Percentiles rank a stretch among this genome's conserved stretches.
These are phyloP conservation scores for Daphoenositta chrysoptera DNA, from an alignment of 2,113 vertebrate species.

Conservation along the genomic window DNA sequence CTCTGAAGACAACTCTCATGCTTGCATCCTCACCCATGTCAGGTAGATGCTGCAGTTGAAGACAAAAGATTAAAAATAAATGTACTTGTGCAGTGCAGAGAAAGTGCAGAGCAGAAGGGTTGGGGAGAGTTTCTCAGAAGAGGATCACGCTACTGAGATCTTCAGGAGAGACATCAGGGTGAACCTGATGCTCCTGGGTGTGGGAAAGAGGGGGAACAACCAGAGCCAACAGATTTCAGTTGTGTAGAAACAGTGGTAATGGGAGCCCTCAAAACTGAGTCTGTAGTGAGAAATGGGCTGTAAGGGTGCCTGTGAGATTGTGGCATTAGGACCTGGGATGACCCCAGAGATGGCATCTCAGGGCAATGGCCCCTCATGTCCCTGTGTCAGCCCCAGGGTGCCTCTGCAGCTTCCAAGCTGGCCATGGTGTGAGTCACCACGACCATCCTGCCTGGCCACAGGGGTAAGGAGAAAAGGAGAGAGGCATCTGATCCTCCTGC, in stretches of 20 bases:
- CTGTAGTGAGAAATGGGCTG: not conserved
- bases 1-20: not conserved
- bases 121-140: not conserved
- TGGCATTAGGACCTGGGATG: not conserved
- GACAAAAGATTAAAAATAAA: conserved; percentile 4
- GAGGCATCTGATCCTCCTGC: not conserved
- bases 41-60: not conserved
- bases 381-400: not conserved
- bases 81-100: not conserved
- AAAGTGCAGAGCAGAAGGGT: not conserved
- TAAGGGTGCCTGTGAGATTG: not conserved
- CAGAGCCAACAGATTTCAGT: not conserved
- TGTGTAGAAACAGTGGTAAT: not conserved
- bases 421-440: rapidly evolving
- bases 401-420: rapidly evolving
- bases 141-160: not conserved
- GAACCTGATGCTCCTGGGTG: not conserved
- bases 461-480: not conserved
- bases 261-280: not conserved
- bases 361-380: not conserved
- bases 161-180: not conserved
- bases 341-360: not conserved
- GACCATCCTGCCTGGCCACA: not conserved
- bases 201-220: not conserved
- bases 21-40: not conserved